Conservation (phyloP, 2,888 invertebrate species). For the Norana najaformis region DNA sequence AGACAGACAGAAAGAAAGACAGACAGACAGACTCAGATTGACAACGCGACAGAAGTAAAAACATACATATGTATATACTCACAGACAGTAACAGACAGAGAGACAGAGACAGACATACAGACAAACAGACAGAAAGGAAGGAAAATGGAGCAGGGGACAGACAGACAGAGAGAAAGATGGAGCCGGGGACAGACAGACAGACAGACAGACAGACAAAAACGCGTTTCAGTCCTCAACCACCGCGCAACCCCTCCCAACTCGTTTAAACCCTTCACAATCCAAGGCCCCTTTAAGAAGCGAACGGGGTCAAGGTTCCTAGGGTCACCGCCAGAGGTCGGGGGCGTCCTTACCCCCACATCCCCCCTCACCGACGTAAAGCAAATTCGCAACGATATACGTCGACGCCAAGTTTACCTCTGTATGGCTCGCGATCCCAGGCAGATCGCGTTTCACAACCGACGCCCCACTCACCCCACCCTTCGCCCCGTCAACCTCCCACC, state of each 20-base stretch:
- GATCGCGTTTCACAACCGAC: background rate
- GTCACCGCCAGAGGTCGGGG: no score
- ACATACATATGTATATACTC: no score
- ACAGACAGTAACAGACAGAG: no score
- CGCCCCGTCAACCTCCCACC: background rate
- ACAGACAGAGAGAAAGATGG: background rate
- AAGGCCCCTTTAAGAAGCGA: background rate
- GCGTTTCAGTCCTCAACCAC: background rate
- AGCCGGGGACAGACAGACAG: no score
- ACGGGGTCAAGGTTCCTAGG: background rate
- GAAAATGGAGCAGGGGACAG: no score
- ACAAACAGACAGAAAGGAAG: background rate
- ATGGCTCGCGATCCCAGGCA: background rate
- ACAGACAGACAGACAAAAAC: background rate
- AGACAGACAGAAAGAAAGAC: no score
- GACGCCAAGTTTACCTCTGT: background rate
- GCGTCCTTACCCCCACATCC: background rate
- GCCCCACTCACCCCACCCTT: background rate
- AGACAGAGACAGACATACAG: no score
- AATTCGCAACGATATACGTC: background rate
- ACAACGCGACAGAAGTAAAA: no score
- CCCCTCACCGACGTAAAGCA: background rate
- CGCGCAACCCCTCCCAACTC: background rate
- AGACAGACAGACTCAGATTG: no score
- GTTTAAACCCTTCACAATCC: background rate